Base-by-base conservation (phyloP, 2,888 invertebrate genomes). In the Diarsia brunnea region DNA sequence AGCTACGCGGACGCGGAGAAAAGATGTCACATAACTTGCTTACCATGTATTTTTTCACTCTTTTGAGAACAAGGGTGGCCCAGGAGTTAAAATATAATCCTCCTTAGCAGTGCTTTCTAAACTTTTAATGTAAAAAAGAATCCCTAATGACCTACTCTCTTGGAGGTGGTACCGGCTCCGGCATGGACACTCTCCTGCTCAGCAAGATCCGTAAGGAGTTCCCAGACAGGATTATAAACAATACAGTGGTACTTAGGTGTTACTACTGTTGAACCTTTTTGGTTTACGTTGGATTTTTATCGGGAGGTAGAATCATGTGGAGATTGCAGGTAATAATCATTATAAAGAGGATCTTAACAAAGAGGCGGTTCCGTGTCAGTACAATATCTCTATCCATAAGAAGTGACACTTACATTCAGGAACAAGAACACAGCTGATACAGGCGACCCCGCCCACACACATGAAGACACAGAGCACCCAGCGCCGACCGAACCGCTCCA, bases 181-280 rank as follows among this genome's bases (percentile, higher is more conserved):
- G 98, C 1, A 97, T 99, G 98, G 99, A 98, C 11, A 99, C 99
- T 0, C 95, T 99, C 11, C 96, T 99, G 8, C 98, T 99, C 86
- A 98, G 98, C 82, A 99, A 98, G 95, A 98, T 99, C 89, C 97
- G 98, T 0, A 98, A 99, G 91, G 99, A 99, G 93, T 99, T 98
- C 91, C 99, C 99, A 0, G 98, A 98, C 89, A 95, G 99, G 60
- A 99, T 99, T 81, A 98, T 99, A n/a, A n/a, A n/a, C n/a, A 51
- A 10, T 51, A 0, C 1, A 10, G 49, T 49, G 19, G 21, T 19
- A 51, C 49, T 51, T 8, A 51, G 2, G 8, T 51, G 49, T 21
- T 21, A 3, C 19, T 51, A 31, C 31, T 3, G 31, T 31, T 31
- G 31, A 4, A 31, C 31, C 31, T 31, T 31, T 31, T 31, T 31